Evolutionary conservation across 2,113 vertebrate species (phyloP).

Genomic region (Acrocephalus arundinaceus): DNA sequence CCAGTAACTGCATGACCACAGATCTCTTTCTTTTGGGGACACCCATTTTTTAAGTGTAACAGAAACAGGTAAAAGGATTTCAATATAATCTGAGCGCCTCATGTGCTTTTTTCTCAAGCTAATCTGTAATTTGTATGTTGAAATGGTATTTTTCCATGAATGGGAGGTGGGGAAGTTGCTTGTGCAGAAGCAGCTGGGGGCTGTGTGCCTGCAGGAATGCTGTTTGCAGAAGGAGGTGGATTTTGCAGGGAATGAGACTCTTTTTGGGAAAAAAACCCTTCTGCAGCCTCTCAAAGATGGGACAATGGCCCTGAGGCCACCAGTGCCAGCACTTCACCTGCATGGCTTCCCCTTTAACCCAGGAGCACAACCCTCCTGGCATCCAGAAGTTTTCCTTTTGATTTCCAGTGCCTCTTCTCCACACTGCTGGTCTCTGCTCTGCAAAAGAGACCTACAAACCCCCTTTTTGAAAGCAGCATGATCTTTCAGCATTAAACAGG

Average conservation of each 20-base stretch:
- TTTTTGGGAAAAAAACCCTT: rapidly evolving
- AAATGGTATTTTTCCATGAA: not conserved
- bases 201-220: not conserved
- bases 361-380: not conserved
- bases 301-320: not conserved
- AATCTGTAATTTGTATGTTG: not conserved
- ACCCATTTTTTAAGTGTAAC: not conserved
- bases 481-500: not conserved
- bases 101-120: not conserved
- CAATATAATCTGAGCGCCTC: rapidly evolving
- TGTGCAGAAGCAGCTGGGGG: not conserved
- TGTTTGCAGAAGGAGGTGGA: not conserved
- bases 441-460: not conserved
- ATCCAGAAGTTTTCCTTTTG: not conserved
- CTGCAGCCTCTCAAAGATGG: not conserved
- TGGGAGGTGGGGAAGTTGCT: not conserved
- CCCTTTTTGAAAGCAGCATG: not conserved
- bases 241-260: not conserved
- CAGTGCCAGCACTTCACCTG: not conserved
- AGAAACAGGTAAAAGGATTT: not conserved
- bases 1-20: rapidly evolving
- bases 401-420: not conserved
- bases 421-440: not conserved
- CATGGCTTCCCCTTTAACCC: not conserved
- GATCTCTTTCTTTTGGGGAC: not conserved